Base-by-base conservation (phyloP, 2,113 vertebrate genomes). In the Miniopterus natalensis region DNA sequence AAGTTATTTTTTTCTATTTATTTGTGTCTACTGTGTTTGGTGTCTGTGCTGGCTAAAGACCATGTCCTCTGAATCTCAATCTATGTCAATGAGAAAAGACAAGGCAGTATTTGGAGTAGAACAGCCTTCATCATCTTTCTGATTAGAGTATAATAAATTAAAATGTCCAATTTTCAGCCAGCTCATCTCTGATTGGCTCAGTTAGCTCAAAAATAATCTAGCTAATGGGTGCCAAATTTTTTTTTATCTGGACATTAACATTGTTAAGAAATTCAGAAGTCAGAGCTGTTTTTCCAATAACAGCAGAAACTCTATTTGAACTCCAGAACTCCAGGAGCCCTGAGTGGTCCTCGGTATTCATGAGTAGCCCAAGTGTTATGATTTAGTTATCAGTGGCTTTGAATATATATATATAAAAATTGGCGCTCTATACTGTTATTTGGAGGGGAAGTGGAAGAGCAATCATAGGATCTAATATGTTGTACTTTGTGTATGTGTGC, bases 1-100 rank as follows among this genome's bases (percentile, higher is more conserved):
- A 98, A 98, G 98, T 98, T 99, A 98, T 98, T 99, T 99, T 99
- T 99, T 99, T 99, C 98, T 99, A 99, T 98, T 98, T 97, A 98
- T 98, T 96, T 96, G 98, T 98, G 98, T 98, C 97, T 98, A 92
- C 96, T 98, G 95, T 98, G 90, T 98, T 98, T 96, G 61, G 0
- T 98, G 90, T 98, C 94, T 98, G 92, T 81, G 92, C 86, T 97
- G 97, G 86, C 86, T 93, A 78, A 96, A 85, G 94, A 94, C 51
- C 65, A 2, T 96, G 96, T 88, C 70, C 68, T 96, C 71, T 90
- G 87, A 97, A 94, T 96, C 88, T 77, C 66, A 92, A 90, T 85
- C 86, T 0, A 0, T 92, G 92, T 96, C 93, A 74, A 74, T 74
- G 85, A 77, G 81, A 95, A 92, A 88, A 85, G 97, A 59, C 90